Evolutionary conservation across 1,140 invertebrate genomes (phyloP).

Genomic region (Rhagoletis zephyria): DNA sequence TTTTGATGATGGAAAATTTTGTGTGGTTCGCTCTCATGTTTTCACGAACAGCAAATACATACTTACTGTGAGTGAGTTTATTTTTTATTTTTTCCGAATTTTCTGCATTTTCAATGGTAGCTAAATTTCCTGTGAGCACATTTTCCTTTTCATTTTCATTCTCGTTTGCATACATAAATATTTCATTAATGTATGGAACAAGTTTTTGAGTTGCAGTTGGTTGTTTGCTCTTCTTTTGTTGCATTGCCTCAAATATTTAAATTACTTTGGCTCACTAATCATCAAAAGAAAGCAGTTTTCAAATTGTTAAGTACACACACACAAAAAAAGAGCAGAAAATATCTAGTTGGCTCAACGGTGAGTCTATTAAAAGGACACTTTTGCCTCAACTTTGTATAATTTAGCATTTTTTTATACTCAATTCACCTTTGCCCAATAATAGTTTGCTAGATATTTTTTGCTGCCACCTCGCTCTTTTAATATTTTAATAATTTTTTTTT

Average conservation of each 20-base stretch:
- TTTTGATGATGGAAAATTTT: background rate
- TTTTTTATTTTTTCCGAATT: background rate
- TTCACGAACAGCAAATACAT: conserved; percentile 3
- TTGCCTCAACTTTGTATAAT: background rate
- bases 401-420: background rate
- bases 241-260: conserved; percentile 43
- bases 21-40: background rate
- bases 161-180: conserved; percentile 24
- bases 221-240: background rate
- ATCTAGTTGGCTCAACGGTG: background rate
- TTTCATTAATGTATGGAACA: conserved; percentile 1
- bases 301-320: background rate
- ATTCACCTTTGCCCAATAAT: background rate
- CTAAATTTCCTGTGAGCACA: background rate
- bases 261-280: conserved; percentile 35
- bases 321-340: background rate
- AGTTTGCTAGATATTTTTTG: background rate
- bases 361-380: conserved; percentile 38
- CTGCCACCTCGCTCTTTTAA: background rate
- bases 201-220: background rate
- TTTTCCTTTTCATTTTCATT: conserved; percentile 8
- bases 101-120: conserved; percentile 1
- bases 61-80: background rate
- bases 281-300: background rate
- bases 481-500: background rate